Conservation (phyloP, 2,888 invertebrate genomes). For the Furcula furcula region DNA sequence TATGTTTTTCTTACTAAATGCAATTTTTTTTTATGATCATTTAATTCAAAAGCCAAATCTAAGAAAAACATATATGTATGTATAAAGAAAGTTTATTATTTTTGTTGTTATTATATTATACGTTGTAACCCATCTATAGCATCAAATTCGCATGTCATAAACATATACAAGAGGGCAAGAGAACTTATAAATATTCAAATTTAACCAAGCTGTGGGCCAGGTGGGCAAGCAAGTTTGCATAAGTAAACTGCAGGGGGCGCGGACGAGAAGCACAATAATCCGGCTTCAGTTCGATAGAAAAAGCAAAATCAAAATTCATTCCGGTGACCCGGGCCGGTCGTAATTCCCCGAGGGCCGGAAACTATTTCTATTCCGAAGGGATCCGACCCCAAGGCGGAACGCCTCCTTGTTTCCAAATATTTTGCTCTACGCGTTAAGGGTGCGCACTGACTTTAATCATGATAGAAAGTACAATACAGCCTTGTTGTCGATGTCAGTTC, state of each 20-base stretch:
- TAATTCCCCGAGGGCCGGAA: constrained; percentile 62
- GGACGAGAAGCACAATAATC: constrained; percentile 54
- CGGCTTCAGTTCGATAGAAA: constrained; percentile 54
- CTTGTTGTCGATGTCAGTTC: too few species aligned
- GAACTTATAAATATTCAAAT: constrained; percentile 57
- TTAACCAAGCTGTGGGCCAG: constrained; percentile 46
- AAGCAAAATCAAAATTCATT: constrained; percentile 76
- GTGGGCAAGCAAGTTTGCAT: constrained; percentile 52
- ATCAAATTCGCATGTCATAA: constrained; percentile 51
- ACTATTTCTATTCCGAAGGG: constrained; percentile 74
- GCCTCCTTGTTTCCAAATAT: constrained; percentile 55
- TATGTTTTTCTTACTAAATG: too few species aligned
- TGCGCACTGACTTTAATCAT: constrained; percentile 1
- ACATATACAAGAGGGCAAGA: constrained; percentile 39
- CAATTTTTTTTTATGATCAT: too few species aligned
- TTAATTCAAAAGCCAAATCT: too few species aligned
- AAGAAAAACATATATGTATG: too few species aligned
- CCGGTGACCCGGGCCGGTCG: constrained; percentile 60
- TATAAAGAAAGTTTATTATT: too few species aligned
- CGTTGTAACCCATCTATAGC: too few species aligned
- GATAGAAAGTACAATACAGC: too few species aligned
- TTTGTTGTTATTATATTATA: too few species aligned
- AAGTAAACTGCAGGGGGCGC: constrained; percentile 44
- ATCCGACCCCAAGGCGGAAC: constrained; percentile 50
- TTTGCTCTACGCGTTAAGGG: constrained; percentile 28